Evolutionary conservation across 1,140 invertebrate genomes (phyloP).

Genomic region (Drosophila navojoa): DNA sequence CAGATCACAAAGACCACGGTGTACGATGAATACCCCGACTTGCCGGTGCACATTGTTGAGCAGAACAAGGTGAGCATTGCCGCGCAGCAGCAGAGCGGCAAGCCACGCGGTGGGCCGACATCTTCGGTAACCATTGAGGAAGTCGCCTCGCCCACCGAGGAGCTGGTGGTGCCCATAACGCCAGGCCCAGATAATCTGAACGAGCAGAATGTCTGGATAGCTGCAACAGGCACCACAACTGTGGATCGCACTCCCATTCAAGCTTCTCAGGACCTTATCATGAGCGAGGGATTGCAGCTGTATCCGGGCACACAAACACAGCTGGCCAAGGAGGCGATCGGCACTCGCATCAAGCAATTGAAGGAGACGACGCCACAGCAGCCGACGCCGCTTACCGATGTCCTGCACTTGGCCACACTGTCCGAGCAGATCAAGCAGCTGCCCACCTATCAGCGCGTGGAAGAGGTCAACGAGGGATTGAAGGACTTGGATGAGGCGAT

Average conservation of each 20-base stretch:
- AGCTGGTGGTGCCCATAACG: constrained; percentile 83
- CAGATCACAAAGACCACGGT: constrained; percentile 80
- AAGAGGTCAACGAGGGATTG: constrained; percentile 86
- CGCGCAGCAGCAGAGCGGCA: constrained; percentile 59
- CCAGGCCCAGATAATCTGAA: constrained; percentile 72
- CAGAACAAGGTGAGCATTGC: constrained; percentile 77
- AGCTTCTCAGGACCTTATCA: constrained; percentile 60
- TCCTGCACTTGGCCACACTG: constrained; percentile 86
- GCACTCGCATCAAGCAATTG: constrained; percentile 67
- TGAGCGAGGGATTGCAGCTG: constrained; percentile 65
- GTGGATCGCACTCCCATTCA: constrained; percentile 47
- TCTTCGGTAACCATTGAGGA: constrained; percentile 85
- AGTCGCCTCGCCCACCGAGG: constrained; percentile 82
- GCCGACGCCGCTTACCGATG: constrained; percentile 77
- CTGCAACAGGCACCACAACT: constrained; percentile 39
- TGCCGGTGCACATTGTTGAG: constrained; percentile 70
- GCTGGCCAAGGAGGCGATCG: constrained; percentile 64
- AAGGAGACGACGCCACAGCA: constrained; percentile 67
- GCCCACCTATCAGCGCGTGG: constrained; percentile 85
- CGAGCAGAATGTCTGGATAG: constrained; percentile 60
- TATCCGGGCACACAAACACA: constrained; percentile 62
- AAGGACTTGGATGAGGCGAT: constrained; percentile 87
- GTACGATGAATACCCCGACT: constrained; percentile 71
- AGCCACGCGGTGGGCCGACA: constrained; percentile 58
- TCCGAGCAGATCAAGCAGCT: constrained; percentile 85